Evolutionary conservation across 2,888 invertebrate genomes (phyloP), one percentile per base, ranked within the genome.

Genomic region (Oegoconia quadripuncta): DNA sequence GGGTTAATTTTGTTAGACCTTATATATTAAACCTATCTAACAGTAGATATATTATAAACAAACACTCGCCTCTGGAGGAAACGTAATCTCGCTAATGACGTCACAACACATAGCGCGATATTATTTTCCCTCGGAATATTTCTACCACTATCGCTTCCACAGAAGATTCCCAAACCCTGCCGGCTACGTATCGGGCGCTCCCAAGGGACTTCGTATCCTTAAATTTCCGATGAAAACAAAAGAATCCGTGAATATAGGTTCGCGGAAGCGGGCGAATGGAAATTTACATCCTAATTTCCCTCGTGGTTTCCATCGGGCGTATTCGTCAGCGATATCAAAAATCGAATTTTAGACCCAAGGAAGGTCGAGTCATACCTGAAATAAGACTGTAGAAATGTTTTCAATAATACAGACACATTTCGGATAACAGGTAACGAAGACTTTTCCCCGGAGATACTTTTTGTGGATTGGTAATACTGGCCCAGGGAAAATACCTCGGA

Each of bases 201-300:
- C 71, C 77, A 20, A 2, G 77, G 60, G 81, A 63, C 48, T 59
- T 55, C 63, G 60, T 63, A 75, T 81, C 74, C 81, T 83, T 78
- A 81, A 83, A 82, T 81, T 78, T 71, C 73, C 77, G 74, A 72
- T 72, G 77, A 78, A 84, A 81, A 84, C 86, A 86, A 84, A 74
- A 68, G 83, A 86, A 81, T 74, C 67, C 74, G 61, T 61, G 81
- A 74, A 76, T 79, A 71, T 69, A 79, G 74, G 71, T 76, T 71
- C 68, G 69, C 68, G 65, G 52, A 66, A 74, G 61, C 66, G 71
- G n/a, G 61, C 64, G 75, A 81, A 79, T 78, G 74, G 65, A 82
- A 83, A 84, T 88, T 86, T 86, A 83, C 83, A 83, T 84, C 75
- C 82, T 87, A 86, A 88, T 88, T 87, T 88, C 88, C 88, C 88